These are phyloP conservation scores for Dusona sp. DNA, from an alignment of 2,888 invertebrate species.

Conservation along the genomic window DNA sequence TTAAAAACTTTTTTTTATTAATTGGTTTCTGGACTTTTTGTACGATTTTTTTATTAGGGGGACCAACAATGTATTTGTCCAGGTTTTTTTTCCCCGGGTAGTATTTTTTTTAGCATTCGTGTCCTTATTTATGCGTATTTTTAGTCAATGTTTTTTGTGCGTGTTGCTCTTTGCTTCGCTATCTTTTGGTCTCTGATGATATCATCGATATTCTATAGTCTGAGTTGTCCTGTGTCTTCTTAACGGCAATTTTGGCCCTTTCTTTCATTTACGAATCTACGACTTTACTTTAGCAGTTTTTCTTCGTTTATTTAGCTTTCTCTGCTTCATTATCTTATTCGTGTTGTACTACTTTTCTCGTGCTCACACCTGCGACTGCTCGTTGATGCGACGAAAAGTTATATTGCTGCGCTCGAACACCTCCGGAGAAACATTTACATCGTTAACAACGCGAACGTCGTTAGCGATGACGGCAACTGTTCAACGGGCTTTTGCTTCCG, in stretches of 20 bases:
- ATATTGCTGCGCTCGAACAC: conserved; percentile 54
- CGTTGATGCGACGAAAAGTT: conserved; percentile 60
- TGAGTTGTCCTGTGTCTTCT: not conserved
- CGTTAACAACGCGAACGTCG: conserved; percentile 64
- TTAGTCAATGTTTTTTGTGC: not conserved
- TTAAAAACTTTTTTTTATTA: too few relatives aligned
- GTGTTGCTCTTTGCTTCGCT: not conserved
- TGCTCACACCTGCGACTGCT: conserved; percentile 35
- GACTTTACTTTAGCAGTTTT: conserved; percentile 32
- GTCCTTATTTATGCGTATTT: not conserved
- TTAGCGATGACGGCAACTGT: conserved; percentile 64
- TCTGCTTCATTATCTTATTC: conserved; percentile 38
- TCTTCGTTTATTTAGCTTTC: conserved; percentile 36
- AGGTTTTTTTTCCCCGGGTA: too few relatives aligned
- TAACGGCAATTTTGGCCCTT: not conserved
- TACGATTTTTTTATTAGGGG: too few relatives aligned
- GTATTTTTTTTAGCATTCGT: not conserved
- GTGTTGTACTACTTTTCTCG: conserved; percentile 26
- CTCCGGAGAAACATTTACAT: conserved; percentile 68
- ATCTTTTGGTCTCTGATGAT: not conserved
- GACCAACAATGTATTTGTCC: too few relatives aligned
- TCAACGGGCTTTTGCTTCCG: conserved; percentile 57
- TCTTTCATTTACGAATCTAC: conserved; percentile 13
- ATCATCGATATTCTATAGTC: not conserved
- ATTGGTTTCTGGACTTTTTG: too few relatives aligned